Evolutionary conservation across 2,797 vertebrate genomes (phyloP), one percentile per base, ranked within the genome.

Genomic region (Sparidentex hasta): DNA sequence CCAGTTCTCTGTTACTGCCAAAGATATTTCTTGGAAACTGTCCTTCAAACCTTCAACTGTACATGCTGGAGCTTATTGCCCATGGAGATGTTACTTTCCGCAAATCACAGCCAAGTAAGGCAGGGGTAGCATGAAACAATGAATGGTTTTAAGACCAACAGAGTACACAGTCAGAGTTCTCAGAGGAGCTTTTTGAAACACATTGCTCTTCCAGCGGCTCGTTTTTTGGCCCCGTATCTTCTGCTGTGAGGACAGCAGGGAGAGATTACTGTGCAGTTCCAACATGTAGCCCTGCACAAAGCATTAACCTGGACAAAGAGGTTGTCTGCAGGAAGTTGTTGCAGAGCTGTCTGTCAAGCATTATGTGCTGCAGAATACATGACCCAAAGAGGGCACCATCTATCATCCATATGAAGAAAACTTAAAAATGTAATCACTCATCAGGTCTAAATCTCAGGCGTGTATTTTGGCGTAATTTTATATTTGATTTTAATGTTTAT

Each of bases 21-120:
- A 27, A 62, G 50, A 51, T 54, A 65, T 64, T 80, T 81, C 65
- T 71, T 85, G 74, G 71, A 93, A 88, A 78, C 27, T 23, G 56
- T 70, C 83, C 71, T 72, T 87, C 3, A 87, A 81, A 88, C 82
- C 73, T 88, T 79, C 73, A 84, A 48, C 83, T 80, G 65, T 84
- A 79, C 85, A 82, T 75, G 71, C 57, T 81, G 56, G 76, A 83
- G 72, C 51, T 76, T 82, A 82, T 65, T 74, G 82, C 74, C 85
- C 67, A 46, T 85, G 72, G 86, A 88, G 82, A 91, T 85, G 84
- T 87, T 85, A 80, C 84, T 91, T 94, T 94, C 90, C 91, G 87
- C 85, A 86, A 72, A 83, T 92, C 80, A 86, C 81, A 86, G 89
- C 92, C 88, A 90, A 92, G 80, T 76, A 83, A 90, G 68, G 63